Conservation (phyloP, 2,113 vertebrate species). For the Protobothrops flavoviridis region DNA sequence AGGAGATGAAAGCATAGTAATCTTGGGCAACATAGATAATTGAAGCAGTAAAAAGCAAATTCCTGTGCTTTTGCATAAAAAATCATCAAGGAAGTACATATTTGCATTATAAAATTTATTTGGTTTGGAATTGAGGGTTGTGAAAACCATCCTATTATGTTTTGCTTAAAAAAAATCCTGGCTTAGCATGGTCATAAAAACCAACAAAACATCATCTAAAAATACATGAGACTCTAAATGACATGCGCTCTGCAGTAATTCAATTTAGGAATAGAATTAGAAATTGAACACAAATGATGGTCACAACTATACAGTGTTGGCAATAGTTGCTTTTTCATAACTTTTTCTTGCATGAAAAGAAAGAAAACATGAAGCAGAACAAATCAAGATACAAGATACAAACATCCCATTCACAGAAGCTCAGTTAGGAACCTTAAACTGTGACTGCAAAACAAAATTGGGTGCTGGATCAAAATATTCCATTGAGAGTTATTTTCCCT, state of each 20-base stretch:
- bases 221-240: neutral
- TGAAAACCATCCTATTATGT: constrained; percentile 63
- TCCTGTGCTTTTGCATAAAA: neutral
- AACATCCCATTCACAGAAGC: neutral
- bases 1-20: neutral
- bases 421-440: neutral
- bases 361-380: neutral
- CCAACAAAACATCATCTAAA: neutral
- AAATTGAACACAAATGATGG: neutral
- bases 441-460: neutral
- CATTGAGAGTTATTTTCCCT: neutral
- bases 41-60: neutral
- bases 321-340: neutral
- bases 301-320: neutral
- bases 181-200: neutral
- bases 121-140: constrained; percentile 55
- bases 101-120: neutral
- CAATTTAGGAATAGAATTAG: neutral
- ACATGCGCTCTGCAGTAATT: neutral
- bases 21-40: neutral
- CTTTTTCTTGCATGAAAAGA: neutral
- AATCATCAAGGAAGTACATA: neutral
- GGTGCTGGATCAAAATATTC: neutral
- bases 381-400: neutral
- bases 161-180: neutral